Conservation (phyloP, 2,888 invertebrate genomes). For the Timema podura region DNA sequence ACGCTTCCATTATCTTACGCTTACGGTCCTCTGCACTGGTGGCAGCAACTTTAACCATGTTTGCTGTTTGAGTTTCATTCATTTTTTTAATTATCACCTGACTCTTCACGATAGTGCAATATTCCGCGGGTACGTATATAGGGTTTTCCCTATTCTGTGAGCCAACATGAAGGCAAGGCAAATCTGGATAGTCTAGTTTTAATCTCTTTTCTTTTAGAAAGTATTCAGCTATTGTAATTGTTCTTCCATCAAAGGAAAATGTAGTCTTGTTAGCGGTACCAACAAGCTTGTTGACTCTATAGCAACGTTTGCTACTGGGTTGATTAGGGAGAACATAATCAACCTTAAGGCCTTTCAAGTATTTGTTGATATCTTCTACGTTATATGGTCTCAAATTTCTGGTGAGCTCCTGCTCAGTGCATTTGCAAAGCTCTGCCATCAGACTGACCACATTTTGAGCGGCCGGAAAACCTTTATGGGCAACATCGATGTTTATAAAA, state of each 20-base stretch:
- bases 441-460: constrained; percentile 50
- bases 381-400: constrained; percentile 36
- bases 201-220: constrained; percentile 46
- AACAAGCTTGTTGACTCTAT: constrained; percentile 47
- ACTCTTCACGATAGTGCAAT: constrained; percentile 71
- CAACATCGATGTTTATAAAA: constrained; percentile 86
- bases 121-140: constrained; percentile 78
- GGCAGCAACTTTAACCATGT: constrained; percentile 85
- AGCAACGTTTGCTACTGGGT: constrained; percentile 44
- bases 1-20: constrained; percentile 68
- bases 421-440: constrained; percentile 37
- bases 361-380: constrained; percentile 38
- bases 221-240: constrained; percentile 49
- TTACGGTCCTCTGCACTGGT: constrained; percentile 73
- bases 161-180: constrained; percentile 86
- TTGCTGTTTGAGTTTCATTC: constrained; percentile 74
- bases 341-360: constrained; percentile 47
- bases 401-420: constrained; percentile 35
- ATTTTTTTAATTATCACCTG: constrained; percentile 78
- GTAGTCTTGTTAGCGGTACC: constrained; percentile 38
- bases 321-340: constrained; percentile 47
- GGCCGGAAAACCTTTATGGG: constrained; percentile 74
- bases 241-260: constrained; percentile 19
- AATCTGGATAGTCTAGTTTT: constrained; percentile 57
- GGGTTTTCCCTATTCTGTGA: constrained; percentile 49